Evolutionary conservation across 2,888 invertebrate species (phyloP).

Genomic region (Pristionchus mayeri): DNA sequence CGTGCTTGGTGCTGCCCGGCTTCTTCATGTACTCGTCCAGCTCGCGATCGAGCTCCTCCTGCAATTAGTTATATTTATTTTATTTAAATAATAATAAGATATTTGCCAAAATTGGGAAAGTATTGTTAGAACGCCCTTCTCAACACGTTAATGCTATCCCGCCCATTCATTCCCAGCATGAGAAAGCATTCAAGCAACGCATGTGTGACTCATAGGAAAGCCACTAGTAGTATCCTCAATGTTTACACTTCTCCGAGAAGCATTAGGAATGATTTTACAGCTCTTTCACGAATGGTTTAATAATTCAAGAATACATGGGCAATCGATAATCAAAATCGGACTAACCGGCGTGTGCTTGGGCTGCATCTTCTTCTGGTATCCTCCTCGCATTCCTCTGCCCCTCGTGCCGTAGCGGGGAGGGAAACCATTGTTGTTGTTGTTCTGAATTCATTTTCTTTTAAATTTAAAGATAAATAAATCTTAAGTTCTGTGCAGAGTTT

Average conservation of each 20-base stretch:
- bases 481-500: no score
- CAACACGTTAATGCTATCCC: no score
- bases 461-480: background rate
- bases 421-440: conserved; percentile 21
- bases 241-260: no score
- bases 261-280: no score
- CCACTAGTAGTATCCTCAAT: no score
- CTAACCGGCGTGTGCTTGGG: conserved; percentile 39
- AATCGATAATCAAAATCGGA: no score
- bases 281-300: no score
- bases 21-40: conserved; percentile 49
- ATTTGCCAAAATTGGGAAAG: background rate
- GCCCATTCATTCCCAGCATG: no score
- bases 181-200: no score
- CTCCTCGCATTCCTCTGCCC: background rate
- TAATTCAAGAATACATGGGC: no score
- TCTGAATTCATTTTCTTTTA: background rate
- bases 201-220: no score
- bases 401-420: background rate
- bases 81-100: background rate
- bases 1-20: conserved; percentile 44
- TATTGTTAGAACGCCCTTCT: no score
- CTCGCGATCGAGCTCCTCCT: conserved; percentile 49
- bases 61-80: background rate
- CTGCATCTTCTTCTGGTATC: conserved; percentile 27